These are phyloP conservation scores for Polia nebulosa DNA, from an alignment of 2,888 invertebrate species.

Conservation along the genomic window DNA sequence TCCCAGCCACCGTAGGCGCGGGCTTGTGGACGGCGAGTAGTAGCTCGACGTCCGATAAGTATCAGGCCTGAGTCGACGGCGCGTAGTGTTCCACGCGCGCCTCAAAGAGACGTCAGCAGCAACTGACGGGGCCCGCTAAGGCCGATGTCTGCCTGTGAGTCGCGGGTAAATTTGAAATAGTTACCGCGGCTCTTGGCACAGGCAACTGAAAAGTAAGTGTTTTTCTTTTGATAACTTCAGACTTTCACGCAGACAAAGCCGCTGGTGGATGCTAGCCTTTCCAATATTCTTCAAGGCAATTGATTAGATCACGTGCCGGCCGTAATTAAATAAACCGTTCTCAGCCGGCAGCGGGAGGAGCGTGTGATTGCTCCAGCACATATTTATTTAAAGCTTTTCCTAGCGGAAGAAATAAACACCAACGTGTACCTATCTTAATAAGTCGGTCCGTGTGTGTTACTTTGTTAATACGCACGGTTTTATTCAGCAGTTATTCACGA, in stretches of 20 bases:
- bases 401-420: slow-evolving; percentile 18
- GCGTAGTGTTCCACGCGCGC: too few species aligned
- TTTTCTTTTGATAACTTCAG: background rate
- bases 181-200: too few species aligned
- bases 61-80: too few species aligned
- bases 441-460: slow-evolving; percentile 12
- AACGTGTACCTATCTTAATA: slow-evolving; percentile 19
- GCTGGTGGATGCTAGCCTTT: background rate
- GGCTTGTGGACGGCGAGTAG: too few species aligned
- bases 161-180: too few species aligned
- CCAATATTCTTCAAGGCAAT: slow-evolving; percentile 8
- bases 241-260: background rate
- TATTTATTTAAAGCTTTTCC: slow-evolving; percentile 46
- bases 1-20: too few species aligned
- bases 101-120: too few species aligned
- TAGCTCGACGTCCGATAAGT: too few species aligned
- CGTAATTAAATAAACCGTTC: slow-evolving; percentile 28
- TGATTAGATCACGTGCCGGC: slow-evolving; percentile 23
- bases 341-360: slow-evolving; percentile 13
- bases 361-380: slow-evolving; percentile 34
- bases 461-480: slow-evolving; percentile 25
- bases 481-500: slow-evolving; percentile 36
- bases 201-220: too few species aligned
- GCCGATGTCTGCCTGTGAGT: too few species aligned
- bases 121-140: too few species aligned